Evolutionary conservation across 2,113 vertebrate genomes (phyloP).

Genomic region (Thunnus thynnus): DNA sequence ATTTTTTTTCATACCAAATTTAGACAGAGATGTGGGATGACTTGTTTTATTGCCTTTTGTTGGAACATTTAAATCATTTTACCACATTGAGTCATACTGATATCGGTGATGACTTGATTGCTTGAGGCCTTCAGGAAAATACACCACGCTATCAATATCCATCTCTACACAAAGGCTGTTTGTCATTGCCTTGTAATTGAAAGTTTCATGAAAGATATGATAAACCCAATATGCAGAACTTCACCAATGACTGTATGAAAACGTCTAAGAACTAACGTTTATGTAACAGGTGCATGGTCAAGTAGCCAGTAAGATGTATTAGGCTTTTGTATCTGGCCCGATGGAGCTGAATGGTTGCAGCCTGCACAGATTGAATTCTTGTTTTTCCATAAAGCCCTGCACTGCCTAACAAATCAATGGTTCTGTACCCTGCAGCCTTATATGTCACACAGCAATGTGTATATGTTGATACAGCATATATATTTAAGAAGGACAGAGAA

Average conservation of each 20-base stretch:
- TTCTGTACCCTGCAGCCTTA: neutral
- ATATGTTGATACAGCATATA: neutral
- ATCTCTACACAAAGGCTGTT: neutral
- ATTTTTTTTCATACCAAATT: constrained; percentile 8
- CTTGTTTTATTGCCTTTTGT: neutral
- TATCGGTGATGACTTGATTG: neutral
- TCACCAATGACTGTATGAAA: neutral
- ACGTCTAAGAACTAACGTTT: neutral
- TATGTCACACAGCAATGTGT: neutral
- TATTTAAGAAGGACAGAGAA: neutral
- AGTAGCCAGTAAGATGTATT: neutral
- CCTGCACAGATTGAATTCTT: constrained; percentile 28
- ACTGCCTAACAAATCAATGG: constrained; percentile 25
- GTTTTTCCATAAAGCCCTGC: constrained; percentile 22
- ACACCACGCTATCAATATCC: neutral
- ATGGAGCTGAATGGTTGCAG: neutral
- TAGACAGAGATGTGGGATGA: constrained; percentile 14
- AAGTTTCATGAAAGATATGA: neutral
- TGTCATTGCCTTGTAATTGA: neutral
- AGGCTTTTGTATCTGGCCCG: neutral
- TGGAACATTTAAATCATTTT: constrained; percentile 7
- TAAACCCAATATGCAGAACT: neutral
- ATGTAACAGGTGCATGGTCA: neutral
- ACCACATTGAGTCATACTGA: neutral
- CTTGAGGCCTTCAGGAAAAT: neutral